Percentiles rank a stretch among this genome's conserved stretches.
These are phyloP conservation scores for Kuschelorhynchus macadamiae DNA, from an alignment of 2,888 invertebrate species.

Conservation along the genomic window DNA sequence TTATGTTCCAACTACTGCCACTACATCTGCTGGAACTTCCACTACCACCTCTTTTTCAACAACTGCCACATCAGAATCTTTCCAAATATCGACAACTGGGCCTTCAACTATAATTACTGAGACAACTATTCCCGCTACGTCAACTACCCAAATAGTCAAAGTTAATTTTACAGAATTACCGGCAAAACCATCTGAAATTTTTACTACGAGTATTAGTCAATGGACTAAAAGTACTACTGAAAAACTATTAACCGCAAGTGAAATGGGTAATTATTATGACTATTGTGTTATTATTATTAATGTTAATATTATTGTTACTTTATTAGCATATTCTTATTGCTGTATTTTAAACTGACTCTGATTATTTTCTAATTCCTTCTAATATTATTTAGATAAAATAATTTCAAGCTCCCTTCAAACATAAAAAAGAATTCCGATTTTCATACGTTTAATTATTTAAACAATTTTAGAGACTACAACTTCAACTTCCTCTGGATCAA, in stretches of 20 bases:
- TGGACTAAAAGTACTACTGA: conserved; percentile 3
- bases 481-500: too few species aligned
- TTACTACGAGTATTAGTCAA: background rate
- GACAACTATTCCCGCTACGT: background rate
- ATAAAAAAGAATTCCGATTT: too few species aligned
- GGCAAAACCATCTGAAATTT: conserved; percentile 4
- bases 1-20: background rate
- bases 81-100: too few species aligned
- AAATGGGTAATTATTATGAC: background rate
- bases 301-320: background rate
- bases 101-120: background rate
- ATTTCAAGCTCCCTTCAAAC: too few species aligned
- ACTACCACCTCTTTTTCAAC: background rate
- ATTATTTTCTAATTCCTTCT: too few species aligned
- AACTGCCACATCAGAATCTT: background rate
- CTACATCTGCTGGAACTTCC: background rate
- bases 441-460: too few species aligned
- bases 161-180: background rate
- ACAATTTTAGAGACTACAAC: too few species aligned
- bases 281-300: conserved; percentile 8
- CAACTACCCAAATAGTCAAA: background rate
- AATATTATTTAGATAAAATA: too few species aligned
- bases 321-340: too few species aligned
- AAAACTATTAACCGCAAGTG: background rate
- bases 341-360: too few species aligned